Evolutionary conservation across 2,113 vertebrate species (phyloP), one percentile per base, ranked within the genome.

Genomic region (Plecotus auritus): DNA sequence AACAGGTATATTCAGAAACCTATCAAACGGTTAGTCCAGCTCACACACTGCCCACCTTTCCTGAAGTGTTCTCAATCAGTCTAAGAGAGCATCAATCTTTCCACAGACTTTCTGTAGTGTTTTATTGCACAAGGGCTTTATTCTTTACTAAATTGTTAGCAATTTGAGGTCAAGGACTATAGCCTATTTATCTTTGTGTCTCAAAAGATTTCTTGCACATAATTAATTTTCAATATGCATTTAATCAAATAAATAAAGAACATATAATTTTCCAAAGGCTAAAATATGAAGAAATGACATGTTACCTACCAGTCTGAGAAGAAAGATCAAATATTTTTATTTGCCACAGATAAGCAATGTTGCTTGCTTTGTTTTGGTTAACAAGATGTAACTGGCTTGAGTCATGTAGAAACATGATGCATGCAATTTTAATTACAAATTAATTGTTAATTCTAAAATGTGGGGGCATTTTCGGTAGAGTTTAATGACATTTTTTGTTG

Each of bases 371-470:
- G 32, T 85, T 89, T 96, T 11, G 5, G 13, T 0, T 88, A 66
- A 47, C 22, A 92, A 74, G 20, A 6, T 73, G 0, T 95, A 94
- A 77, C 14, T 95, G 16, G 17, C 1, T 74, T 90, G 16, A 70
- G 4, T 94, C 17, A 56, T 64, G 4, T 59, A 51, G 12, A 90
- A 95, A 64, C 4, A 83, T 28, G 7, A 54, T 47, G 17, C 32
- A 26, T 83, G 30, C 17, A 30, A 82, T 66, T 91, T 86, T 83
- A 74, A 17, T 84, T 88, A 49, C 28, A 67, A 87, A 84, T 92
- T 61, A 64, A 40, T 81, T 73, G 7, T 72, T 88, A 59, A 85
- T 91, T 96, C 32, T 91, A 73, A 77, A 95, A 61, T 88, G 66
- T 32, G 20, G 22, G 16, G 12, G 3, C 2, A 88, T 49, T 90